Evolutionary conservation across 2,888 invertebrate genomes (phyloP).

Genomic region (Rambutsinella grinnellia): DNA sequence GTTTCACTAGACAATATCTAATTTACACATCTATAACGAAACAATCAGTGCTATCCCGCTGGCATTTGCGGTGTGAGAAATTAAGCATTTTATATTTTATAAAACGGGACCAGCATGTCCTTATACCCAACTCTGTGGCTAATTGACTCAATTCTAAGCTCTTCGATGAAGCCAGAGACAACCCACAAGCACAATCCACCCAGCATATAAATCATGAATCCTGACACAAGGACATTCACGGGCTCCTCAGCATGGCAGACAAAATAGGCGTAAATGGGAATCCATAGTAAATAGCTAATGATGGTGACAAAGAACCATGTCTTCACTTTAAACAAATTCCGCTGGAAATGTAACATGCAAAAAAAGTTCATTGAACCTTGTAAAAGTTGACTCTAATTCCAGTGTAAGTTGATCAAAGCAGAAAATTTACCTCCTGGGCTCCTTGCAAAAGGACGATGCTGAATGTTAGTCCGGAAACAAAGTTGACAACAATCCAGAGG

Average conservation of each 20-base stretch:
- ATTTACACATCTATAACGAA: not conserved
- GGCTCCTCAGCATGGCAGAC: slow-evolving; percentile 45
- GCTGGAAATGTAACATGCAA: slow-evolving; percentile 22
- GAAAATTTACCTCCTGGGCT: slow-evolving; percentile 56
- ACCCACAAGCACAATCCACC: slow-evolving; percentile 51
- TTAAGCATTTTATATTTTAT: slow-evolving; percentile 23
- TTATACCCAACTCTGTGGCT: slow-evolving; percentile 43
- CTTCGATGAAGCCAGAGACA: slow-evolving; percentile 54
- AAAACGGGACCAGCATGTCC: slow-evolving; percentile 30
- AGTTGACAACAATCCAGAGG: slow-evolving; percentile 48
- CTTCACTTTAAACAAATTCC: slow-evolving; percentile 53
- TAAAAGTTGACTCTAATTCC: not conserved
- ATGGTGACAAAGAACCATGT: slow-evolving; percentile 51
- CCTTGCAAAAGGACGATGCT: slow-evolving; percentile 54
- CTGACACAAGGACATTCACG: slow-evolving; percentile 31
- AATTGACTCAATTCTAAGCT: slow-evolving; percentile 55
- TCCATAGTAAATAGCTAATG: slow-evolving; percentile 50
- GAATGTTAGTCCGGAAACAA: slow-evolving; percentile 36
- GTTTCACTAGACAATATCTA: not conserved
- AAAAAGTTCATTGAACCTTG: not conserved
- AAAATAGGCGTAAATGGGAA: slow-evolving; percentile 49
- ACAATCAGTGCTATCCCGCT: not conserved
- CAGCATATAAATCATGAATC: slow-evolving; percentile 49
- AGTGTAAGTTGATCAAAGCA: not conserved
- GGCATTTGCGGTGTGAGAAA: too few relatives aligned